Percentiles rank a stretch among this genome's conserved stretches.
Evolutionary conservation across 2,797 vertebrate species (phyloP).

Genomic region (Spondyliosoma cantharus): DNA sequence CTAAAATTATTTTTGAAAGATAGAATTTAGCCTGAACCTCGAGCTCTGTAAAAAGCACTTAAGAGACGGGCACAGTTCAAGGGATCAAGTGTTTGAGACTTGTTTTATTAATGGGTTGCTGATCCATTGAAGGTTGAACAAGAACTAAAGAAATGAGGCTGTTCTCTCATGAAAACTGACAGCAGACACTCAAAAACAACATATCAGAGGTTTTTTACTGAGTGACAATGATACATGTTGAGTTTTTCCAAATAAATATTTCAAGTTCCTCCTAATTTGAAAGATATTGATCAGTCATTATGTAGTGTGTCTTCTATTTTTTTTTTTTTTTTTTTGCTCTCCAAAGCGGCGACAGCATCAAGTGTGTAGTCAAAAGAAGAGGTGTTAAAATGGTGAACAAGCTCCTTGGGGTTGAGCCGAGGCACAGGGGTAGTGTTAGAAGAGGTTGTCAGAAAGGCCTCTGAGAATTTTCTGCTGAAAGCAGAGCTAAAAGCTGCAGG

Average conservation of each 20-base stretch:
- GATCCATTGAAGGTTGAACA: constrained; percentile 20
- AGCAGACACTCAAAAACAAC: neutral
- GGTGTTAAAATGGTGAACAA: constrained; percentile 41
- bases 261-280: neutral
- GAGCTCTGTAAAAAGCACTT: constrained; percentile 30
- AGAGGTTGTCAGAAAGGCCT: constrained; percentile 39
- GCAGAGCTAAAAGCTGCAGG: constrained; percentile 50
- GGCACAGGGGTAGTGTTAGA: constrained; percentile 32
- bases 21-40: constrained; percentile 14
- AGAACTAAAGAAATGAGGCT: neutral
- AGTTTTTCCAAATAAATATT: neutral
- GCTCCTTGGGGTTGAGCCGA: constrained; percentile 19
- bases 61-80: constrained; percentile 13
- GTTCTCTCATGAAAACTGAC: neutral
- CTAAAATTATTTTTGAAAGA: constrained; percentile 18
- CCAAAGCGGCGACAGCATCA: constrained; percentile 25
- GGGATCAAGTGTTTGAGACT: constrained; percentile 13
- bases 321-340: neutral
- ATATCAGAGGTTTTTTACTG: neutral
- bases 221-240: neutral
- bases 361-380: constrained; percentile 34
- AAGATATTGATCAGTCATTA: neutral
- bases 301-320: neutral
- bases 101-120: constrained; percentile 6
- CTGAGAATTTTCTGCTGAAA: constrained; percentile 52